Conservation (phyloP, 2,797 vertebrate species). For the Phalanger gymnotis region DNA sequence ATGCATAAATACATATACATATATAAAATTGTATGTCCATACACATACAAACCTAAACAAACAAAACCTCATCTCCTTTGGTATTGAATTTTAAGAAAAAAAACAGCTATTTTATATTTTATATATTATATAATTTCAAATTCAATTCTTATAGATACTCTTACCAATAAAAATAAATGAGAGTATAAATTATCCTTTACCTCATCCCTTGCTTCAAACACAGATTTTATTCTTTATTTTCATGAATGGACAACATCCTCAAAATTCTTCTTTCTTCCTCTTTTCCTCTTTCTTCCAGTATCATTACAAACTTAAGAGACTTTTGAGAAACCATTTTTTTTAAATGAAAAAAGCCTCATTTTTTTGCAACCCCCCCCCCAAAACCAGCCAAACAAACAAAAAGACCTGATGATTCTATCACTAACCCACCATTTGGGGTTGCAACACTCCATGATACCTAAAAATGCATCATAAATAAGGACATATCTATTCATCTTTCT, state of each 20-base stretch:
- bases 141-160: too few relatives aligned
- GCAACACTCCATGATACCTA: background rate
- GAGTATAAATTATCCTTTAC: too few relatives aligned
- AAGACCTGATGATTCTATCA: constrained; percentile 19
- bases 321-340: background rate
- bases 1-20: too few relatives aligned
- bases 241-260: background rate
- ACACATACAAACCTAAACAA: background rate
- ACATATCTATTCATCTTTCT: constrained; percentile 7
- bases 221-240: background rate
- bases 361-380: background rate
- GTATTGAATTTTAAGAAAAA: background rate
- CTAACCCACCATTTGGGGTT: constrained; percentile 6
- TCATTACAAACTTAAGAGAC: background rate
- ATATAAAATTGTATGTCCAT: too few relatives aligned
- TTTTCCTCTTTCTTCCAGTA: background rate
- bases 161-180: too few relatives aligned
- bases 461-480: constrained; percentile 50
- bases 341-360: background rate
- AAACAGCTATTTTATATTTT: background rate
- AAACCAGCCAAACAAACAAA: background rate
- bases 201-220: background rate
- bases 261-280: background rate
- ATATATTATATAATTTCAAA: too few relatives aligned
- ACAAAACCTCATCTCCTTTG: background rate